Conservation (phyloP, 2,113 vertebrate genomes). For the Rhinopithecus roxellana region DNA sequence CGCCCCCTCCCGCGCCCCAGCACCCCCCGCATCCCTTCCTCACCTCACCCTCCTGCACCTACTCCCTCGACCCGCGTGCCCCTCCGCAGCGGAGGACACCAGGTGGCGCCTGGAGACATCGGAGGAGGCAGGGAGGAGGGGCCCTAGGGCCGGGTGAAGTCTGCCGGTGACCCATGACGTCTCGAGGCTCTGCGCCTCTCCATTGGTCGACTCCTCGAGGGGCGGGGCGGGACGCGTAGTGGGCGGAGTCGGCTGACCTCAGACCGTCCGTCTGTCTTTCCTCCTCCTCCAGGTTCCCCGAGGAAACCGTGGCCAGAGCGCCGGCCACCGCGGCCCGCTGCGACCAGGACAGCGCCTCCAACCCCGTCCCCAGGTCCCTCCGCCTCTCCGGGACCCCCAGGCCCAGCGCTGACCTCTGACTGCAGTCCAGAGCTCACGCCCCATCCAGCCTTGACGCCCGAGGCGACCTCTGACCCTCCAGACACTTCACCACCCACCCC, state of each 20-base stretch:
- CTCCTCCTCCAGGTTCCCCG: conserved; percentile 9
- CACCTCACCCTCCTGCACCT: neutral
- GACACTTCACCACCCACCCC: neutral
- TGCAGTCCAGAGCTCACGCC: neutral
- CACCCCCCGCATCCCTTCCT: neutral
- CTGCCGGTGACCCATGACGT: conserved; percentile 13
- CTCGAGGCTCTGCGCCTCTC: neutral
- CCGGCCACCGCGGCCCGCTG: neutral
- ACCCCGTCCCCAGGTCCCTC: neutral
- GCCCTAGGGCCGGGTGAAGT: conserved; percentile 14
- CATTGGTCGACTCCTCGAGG: neutral
- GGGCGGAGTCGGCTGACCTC: conserved; percentile 57
- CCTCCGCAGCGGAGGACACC: neutral
- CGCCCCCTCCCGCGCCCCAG: neutral
- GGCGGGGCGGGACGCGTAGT: neutral
- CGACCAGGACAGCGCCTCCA: neutral
- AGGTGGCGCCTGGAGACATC: conserved; percentile 56
- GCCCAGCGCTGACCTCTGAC: neutral
- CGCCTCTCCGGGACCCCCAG: neutral
- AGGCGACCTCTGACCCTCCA: neutral
- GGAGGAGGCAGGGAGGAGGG: neutral
- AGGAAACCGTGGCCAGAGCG: neutral
- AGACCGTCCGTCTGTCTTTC: neutral
- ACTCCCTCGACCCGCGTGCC: neutral
- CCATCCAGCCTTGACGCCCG: rapidly evolving